Percentiles rank a stretch among this genome's conserved stretches.
phyloP scores from a whole-genome alignment of 2,888 invertebrate species.

The Glyphotaelius pellucidus region DNA sequence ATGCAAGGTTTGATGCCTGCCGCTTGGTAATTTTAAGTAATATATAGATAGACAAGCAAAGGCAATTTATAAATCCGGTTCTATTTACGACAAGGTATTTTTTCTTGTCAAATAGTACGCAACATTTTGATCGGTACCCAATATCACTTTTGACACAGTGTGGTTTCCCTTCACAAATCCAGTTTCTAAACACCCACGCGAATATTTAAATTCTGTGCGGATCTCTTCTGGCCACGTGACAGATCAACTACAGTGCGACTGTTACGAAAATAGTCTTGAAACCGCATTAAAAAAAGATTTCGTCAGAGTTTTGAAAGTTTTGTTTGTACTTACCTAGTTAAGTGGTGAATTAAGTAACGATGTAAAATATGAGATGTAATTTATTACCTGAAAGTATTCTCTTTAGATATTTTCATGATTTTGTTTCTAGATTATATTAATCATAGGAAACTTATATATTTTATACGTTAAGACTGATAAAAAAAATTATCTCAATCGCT shows the following conservation, averaged over 20 bases:
- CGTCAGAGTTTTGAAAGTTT: slow-evolving; percentile 11
- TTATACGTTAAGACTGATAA: no score
- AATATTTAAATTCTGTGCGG: slow-evolving; percentile 19
- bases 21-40: no score
- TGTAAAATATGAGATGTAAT: background rate
- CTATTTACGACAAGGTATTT: background rate
- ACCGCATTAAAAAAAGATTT: background rate
- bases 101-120: background rate
- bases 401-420: background rate
- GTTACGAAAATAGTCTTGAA: background rate
- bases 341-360: background rate
- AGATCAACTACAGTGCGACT: background rate
- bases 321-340: background rate
- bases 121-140: background rate
- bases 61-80: background rate
- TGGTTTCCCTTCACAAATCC: slow-evolving; percentile 41
- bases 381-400: background rate
- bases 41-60: background rate
- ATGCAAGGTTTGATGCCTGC: no score
- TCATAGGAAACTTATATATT: no score
- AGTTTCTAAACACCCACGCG: slow-evolving; percentile 48
- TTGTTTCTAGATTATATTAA: no score
- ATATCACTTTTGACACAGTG: background rate
- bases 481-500: no score
- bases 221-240: slow-evolving; percentile 32